phyloP scores from a whole-genome alignment of 2,888 invertebrate species.

The Conus canariensis region DNA sequence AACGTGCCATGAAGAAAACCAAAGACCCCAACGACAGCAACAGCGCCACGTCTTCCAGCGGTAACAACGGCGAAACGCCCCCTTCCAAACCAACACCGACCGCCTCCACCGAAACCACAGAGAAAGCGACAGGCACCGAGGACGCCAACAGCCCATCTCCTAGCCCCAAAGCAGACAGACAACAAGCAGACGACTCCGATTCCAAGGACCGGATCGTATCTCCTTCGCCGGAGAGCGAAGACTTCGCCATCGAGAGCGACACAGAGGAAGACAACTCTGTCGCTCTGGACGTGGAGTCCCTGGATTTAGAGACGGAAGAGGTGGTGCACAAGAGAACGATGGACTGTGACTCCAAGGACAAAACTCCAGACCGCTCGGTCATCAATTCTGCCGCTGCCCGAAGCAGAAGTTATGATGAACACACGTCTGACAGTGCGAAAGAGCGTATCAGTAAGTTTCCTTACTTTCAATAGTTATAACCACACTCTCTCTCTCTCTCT shows the following conservation, averaged over 20 bases:
- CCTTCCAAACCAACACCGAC: neutral
- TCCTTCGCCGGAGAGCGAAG: conserved; percentile 30
- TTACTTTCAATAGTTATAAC: no score
- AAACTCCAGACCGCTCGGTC: neutral
- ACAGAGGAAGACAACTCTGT: conserved; percentile 45
- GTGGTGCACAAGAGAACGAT: neutral
- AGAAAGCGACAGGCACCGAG: neutral
- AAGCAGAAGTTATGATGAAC: neutral
- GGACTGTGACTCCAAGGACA: conserved; percentile 34
- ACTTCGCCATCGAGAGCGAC: conserved; percentile 39
- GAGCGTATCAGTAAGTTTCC: neutral
- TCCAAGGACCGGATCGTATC: neutral
- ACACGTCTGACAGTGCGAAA: neutral
- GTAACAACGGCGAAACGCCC: neutral
- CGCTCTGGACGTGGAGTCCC: conserved; percentile 51
- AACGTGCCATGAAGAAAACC: conserved; percentile 77
- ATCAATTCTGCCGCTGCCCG: neutral
- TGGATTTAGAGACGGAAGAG: conserved; percentile 39
- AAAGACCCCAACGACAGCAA: conserved; percentile 40
- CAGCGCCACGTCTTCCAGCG: neutral
- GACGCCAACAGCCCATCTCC: neutral
- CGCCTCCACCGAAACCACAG: neutral
- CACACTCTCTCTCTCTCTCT: no score
- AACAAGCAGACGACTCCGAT: conserved; percentile 42
- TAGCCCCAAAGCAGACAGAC: neutral